Evolutionary conservation across 2,797 vertebrate species (phyloP).

Genomic region (Amblyopsis hoosieri): DNA sequence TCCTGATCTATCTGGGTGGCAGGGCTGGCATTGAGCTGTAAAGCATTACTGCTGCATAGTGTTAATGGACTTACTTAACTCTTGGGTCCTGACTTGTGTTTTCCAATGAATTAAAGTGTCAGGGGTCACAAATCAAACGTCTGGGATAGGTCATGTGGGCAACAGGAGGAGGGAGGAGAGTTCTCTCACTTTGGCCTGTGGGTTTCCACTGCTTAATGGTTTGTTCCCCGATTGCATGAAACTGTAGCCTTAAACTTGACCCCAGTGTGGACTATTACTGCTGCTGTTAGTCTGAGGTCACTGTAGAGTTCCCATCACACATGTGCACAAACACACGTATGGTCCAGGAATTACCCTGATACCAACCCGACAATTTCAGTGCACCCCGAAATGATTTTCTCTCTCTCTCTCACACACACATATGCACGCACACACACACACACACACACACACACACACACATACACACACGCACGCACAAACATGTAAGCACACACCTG

Average conservation of each 20-base stretch:
- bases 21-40: constrained; percentile 65
- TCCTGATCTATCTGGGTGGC: constrained; percentile 68
- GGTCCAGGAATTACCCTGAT: no score
- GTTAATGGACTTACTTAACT: constrained; percentile 81
- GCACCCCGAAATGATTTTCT: no score
- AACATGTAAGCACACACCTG: no score
- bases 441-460: no score
- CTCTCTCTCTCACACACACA: no score
- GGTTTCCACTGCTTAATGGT: constrained; percentile 80
- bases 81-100: constrained; percentile 75
- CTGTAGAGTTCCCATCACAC: no score
- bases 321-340: no score
- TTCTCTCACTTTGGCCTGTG: constrained; percentile 33
- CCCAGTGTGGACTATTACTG: constrained; percentile 46
- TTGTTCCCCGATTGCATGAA: constrained; percentile 81
- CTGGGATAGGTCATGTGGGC: constrained; percentile 62
- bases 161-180: constrained; percentile 26
- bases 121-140: constrained; percentile 74
- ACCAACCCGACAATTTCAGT: no score
- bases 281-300: no score
- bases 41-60: constrained; percentile 68
- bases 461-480: no score
- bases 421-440: no score
- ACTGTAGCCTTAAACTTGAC: constrained; percentile 62
- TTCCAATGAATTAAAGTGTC: constrained; percentile 82